Conservation (phyloP, 2,888 invertebrate species). For the Brenthis daphne region DNA sequence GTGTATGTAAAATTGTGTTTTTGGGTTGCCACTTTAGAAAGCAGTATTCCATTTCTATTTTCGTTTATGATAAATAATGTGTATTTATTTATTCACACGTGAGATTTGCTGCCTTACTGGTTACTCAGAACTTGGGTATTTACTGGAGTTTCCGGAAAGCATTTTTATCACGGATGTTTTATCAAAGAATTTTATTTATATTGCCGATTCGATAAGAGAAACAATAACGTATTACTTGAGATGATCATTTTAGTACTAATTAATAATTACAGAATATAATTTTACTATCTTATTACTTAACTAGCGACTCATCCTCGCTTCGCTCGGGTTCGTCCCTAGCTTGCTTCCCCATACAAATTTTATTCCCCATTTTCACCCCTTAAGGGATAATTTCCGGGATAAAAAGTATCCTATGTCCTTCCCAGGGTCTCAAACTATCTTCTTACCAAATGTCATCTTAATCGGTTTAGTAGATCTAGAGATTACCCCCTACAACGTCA, state of each 20-base stretch:
- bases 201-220: constrained; percentile 6
- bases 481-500: no score
- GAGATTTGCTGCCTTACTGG: constrained; percentile 14
- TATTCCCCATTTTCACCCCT: no score
- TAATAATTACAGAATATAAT: not conserved
- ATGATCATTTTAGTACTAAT: not conserved
- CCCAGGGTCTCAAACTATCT: no score
- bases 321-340: no score
- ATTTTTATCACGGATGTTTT: constrained; percentile 27
- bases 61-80: constrained; percentile 21
- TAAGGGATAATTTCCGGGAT: no score
- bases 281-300: no score
- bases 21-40: constrained; percentile 30
- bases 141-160: constrained; percentile 26
- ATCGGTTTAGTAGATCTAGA: no score
- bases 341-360: no score
- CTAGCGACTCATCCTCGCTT: no score
- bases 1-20: constrained; percentile 26
- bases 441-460: no score
- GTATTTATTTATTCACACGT: constrained; percentile 12
- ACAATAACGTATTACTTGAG: not conserved
- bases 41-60: constrained; percentile 30
- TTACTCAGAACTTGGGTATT: constrained; percentile 29
- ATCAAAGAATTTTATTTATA: constrained; percentile 26
- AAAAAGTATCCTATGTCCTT: no score